phyloP scores from a whole-genome alignment of 2,797 vertebrate genomes.

The Danio kyathit region DNA sequence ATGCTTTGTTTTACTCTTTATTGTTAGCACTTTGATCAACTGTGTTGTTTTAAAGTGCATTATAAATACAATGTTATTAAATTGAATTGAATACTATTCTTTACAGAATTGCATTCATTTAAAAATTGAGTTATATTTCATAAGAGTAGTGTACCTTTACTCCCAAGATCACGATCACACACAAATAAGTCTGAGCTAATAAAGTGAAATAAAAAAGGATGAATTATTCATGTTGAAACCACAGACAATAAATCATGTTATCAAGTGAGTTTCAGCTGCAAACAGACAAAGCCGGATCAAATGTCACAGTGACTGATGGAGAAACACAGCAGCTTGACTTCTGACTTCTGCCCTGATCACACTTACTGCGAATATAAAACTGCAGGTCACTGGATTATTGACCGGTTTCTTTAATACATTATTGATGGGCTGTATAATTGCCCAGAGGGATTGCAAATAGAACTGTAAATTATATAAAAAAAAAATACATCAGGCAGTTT shows the following conservation, averaged over 20 bases:
- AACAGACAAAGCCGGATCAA: constrained; percentile 1
- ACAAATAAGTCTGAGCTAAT: neutral
- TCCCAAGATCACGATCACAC: neutral
- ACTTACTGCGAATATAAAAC: neutral
- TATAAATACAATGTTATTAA: no score
- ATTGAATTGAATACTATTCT: no score
- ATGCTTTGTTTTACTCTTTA: no score
- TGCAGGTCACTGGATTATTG: neutral
- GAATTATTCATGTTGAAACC: neutral
- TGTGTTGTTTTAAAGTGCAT: no score
- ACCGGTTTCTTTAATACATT: neutral
- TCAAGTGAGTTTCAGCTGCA: neutral
- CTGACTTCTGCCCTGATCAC: neutral
- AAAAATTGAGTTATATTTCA: no score
- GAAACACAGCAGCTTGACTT: neutral
- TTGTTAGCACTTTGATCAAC: no score
- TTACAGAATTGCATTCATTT: no score
- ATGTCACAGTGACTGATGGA: neutral
- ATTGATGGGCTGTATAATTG: constrained; percentile 6
- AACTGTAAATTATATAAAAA: neutral
- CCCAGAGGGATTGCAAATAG: neutral
- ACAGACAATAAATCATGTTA: neutral
- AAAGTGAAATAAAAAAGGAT: constrained; percentile 1
- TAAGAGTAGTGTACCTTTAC: neutral
- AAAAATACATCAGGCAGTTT: neutral